These are phyloP conservation scores for Diceros bicornis DNA, from an alignment of 2,797 vertebrate species.

Conservation along the genomic window DNA sequence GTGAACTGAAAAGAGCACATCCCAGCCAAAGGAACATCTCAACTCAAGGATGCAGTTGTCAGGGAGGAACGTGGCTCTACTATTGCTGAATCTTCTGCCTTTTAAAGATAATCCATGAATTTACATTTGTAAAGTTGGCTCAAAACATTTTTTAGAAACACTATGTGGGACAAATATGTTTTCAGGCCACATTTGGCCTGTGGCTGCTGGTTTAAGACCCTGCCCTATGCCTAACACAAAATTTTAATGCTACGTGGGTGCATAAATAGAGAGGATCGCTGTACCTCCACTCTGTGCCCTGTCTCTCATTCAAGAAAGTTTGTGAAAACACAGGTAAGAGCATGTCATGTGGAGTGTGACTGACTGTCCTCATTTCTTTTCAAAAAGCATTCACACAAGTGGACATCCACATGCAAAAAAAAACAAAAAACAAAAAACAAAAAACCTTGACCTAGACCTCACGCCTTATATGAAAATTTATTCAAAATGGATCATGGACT, in stretches of 20 bases:
- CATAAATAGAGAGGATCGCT: background rate
- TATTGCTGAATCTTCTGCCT: background rate
- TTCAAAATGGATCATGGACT: background rate
- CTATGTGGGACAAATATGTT: background rate
- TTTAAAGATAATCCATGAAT: background rate
- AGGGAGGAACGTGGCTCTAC: background rate
- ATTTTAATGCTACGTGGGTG: background rate
- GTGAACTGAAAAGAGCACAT: background rate
- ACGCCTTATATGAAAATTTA: background rate
- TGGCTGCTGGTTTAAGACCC: background rate
- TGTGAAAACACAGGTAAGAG: constrained; percentile 27
- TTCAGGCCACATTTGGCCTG: background rate
- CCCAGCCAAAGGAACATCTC: background rate
- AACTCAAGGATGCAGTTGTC: background rate
- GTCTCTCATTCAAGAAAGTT: constrained; percentile 4
- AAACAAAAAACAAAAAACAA: background rate
- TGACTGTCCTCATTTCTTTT: background rate
- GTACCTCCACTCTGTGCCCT: fast-evolving
- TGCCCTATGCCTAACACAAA: background rate
- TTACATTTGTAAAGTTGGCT: background rate
- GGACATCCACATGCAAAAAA: background rate
- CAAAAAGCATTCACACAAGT: constrained; percentile 1
- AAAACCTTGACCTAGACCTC: background rate
- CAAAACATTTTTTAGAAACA: background rate
- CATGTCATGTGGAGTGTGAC: background rate